A percentile compares a stretch with the other conserved stretches of the same genome.
These are phyloP conservation scores for Bruchidius siliquastri DNA, from an alignment of 2,888 invertebrate genomes.

Conservation along the genomic window DNA sequence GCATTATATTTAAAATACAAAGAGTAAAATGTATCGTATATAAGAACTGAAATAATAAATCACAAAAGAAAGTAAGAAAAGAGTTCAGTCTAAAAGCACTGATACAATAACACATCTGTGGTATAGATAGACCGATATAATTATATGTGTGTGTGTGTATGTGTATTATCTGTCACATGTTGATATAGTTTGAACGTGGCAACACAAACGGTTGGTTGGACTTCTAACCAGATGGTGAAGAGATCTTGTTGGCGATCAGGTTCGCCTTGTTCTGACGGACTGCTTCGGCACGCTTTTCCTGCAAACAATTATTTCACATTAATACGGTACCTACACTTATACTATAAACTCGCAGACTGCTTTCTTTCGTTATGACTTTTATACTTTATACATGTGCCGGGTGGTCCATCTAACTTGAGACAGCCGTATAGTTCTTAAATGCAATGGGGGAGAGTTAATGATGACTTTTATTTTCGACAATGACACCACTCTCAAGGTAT, in stretches of 20 bases:
- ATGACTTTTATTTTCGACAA: too few relatives aligned
- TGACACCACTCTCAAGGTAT: too few relatives aligned
- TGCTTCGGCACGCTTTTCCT: slow-evolving; percentile 88
- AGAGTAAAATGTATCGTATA: too few relatives aligned
- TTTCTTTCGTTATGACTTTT: too few relatives aligned
- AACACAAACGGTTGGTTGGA: slow-evolving; percentile 19
- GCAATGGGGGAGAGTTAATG: too few relatives aligned
- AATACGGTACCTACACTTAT: neutral
- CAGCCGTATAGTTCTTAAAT: too few relatives aligned
- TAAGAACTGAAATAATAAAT: neutral
- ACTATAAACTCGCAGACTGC: too few relatives aligned
- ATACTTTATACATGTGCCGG: too few relatives aligned
- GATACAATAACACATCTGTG: slow-evolving; percentile 24
- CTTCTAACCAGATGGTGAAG: slow-evolving; percentile 64
- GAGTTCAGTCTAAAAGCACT: slow-evolving; percentile 34
- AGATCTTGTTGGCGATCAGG: slow-evolving; percentile 53
- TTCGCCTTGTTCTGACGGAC: slow-evolving; percentile 88
- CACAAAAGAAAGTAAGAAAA: neutral
- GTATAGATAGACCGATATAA: slow-evolving; percentile 17
- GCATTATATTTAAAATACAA: too few relatives aligned
- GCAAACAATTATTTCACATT: slow-evolving; percentile 33
- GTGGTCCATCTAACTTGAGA: too few relatives aligned
- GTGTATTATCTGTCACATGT: slow-evolving; percentile 11
- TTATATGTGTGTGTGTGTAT: slow-evolving; percentile 28
- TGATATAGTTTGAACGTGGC: slow-evolving; percentile 9